Conservation (phyloP, 2,888 invertebrate species). For the Alsophila aescularia region DNA sequence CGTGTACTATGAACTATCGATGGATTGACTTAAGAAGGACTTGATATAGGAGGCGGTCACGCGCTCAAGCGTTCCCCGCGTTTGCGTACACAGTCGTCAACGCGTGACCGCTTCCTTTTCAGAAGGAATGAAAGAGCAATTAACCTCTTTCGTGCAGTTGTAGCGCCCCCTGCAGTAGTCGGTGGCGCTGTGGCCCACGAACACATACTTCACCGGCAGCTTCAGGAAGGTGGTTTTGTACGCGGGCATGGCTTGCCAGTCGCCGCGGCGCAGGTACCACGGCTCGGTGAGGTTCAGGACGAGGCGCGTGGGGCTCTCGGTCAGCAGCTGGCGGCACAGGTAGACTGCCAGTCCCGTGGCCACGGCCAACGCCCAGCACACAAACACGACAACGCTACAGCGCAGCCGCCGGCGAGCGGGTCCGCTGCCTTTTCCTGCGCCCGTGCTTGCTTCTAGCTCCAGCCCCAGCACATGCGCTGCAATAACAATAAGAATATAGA, state of each 20-base stretch:
- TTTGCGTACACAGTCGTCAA: too few relatives aligned
- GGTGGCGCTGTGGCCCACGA: background rate
- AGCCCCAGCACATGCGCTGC: conserved; percentile 5
- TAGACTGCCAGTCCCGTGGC: conserved; percentile 41
- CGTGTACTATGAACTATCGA: too few relatives aligned
- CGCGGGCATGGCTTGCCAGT: conserved; percentile 49
- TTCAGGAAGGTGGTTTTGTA: background rate
- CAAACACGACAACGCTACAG: conserved; percentile 75
- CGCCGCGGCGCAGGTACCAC: conserved; percentile 71
- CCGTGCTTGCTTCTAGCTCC: background rate
- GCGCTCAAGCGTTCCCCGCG: too few relatives aligned
- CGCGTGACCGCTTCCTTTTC: too few relatives aligned
- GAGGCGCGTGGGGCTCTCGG: background rate
- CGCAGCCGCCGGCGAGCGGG: conserved; percentile 37
- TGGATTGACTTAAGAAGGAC: too few relatives aligned
- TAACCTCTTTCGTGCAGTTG: background rate
- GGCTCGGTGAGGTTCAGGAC: background rate
- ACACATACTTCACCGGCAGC: background rate
- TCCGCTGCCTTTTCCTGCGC: background rate
- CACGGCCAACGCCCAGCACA: conserved; percentile 72
- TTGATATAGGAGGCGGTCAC: too few relatives aligned
- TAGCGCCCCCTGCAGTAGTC: background rate
- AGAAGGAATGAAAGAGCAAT: too few relatives aligned
- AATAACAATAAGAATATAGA: too few relatives aligned
- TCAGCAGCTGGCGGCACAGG: background rate